Percentiles rank a stretch among this genome's conserved stretches.
Evolutionary conservation across 2,113 vertebrate genomes (phyloP).

Genomic region (Poeciliopsis occidentalis): DNA sequence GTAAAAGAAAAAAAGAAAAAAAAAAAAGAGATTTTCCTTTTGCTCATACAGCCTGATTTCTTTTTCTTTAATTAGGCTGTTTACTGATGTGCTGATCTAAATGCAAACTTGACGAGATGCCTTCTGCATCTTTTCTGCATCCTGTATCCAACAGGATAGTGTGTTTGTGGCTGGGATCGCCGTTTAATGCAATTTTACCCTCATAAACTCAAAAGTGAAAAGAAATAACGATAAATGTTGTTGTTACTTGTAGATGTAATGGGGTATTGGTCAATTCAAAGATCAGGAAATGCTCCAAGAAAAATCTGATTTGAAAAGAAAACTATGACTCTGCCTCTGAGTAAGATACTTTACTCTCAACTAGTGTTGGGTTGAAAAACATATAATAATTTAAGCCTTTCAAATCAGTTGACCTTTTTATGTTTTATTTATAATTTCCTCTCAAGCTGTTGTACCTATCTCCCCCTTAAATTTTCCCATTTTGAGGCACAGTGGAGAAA

Average conservation of each 20-base stretch:
- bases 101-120: background rate
- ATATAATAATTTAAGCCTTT: no score
- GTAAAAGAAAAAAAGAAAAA: background rate
- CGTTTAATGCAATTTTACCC: conserved; percentile 16
- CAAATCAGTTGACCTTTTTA: no score
- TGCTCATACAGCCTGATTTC: background rate
- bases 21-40: background rate
- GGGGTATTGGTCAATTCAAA: conserved; percentile 42
- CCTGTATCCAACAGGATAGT: no score
- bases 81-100: conserved; percentile 3
- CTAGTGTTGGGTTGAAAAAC: background rate
- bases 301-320: conserved; percentile 14
- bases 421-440: no score
- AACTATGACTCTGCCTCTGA: conserved; percentile 45
- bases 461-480: no score
- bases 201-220: conserved; percentile 22
- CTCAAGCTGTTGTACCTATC: no score
- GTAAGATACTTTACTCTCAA: conserved; percentile 43
- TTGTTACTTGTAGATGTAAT: background rate
- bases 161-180: background rate
- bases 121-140: conserved; percentile 4
- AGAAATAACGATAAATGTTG: conserved; percentile 38
- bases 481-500: no score
- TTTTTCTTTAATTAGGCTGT: background rate
- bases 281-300: conserved; percentile 33